Evolutionary conservation across 2,113 vertebrate genomes (phyloP).

Genomic region (Melanostigma gelatinosum): DNA sequence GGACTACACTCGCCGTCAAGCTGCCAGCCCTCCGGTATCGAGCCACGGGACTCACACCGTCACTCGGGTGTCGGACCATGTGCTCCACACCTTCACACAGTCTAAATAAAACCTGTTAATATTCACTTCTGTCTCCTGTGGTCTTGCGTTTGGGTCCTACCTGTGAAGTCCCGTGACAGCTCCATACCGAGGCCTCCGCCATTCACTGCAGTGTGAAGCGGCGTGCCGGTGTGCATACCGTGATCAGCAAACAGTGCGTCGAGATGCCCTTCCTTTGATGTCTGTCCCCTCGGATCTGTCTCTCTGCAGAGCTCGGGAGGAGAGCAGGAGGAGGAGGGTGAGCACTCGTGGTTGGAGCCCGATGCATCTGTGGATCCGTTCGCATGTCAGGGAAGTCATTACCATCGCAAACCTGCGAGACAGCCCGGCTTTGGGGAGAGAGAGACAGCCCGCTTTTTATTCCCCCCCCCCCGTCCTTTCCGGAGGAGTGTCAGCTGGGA

Average conservation of each 20-base stretch:
- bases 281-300: constrained; percentile 32
- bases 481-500: constrained; percentile 19
- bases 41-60: too few species aligned
- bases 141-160: too few species aligned
- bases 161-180: too few species aligned
- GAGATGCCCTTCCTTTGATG: constrained; percentile 58
- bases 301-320: constrained; percentile 42
- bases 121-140: too few species aligned
- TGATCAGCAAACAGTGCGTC: constrained; percentile 56
- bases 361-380: constrained; percentile 43
- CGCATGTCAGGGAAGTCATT: constrained; percentile 43
- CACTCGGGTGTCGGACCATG: too few species aligned
- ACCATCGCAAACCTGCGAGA: constrained; percentile 34
- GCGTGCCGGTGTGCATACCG: constrained; percentile 47
- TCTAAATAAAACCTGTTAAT: too few species aligned
- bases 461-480: not conserved
- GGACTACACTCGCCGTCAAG: too few species aligned
- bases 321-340: constrained; percentile 39
- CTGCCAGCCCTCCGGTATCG: too few species aligned
- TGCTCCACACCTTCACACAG: too few species aligned
- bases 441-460: constrained; percentile 12
- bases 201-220: constrained; percentile 58
- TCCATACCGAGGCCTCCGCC: constrained; percentile 52
- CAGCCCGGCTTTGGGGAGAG: constrained; percentile 14
- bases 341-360: constrained; percentile 6